phyloP scores from a whole-genome alignment of 2,888 invertebrate genomes.

The Plebejus melissa region DNA sequence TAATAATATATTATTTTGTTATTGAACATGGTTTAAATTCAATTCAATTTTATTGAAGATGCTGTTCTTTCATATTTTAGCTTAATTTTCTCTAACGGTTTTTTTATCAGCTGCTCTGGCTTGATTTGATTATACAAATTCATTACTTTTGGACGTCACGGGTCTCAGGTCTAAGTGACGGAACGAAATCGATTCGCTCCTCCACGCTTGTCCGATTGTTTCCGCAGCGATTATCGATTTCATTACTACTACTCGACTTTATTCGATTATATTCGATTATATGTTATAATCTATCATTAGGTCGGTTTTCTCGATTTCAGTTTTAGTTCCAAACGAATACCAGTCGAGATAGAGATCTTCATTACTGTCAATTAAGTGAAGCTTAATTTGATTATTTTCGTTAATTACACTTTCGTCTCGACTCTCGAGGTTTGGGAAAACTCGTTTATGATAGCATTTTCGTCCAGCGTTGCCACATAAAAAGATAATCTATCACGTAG shows the following conservation, averaged over 20 bases:
- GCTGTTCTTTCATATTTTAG: background rate
- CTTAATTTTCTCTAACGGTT: background rate
- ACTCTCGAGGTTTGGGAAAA: background rate
- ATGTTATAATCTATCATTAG: conserved; percentile 4
- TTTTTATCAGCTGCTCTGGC: background rate
- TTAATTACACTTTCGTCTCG: background rate
- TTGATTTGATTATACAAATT: conserved; percentile 32
- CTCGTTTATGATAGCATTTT: background rate
- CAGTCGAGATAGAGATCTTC: conserved; percentile 7
- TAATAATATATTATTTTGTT: background rate
- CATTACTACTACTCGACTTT: conserved; percentile 33
- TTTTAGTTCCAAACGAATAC: conserved; percentile 4
- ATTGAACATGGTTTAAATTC: background rate
- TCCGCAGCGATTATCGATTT: conserved; percentile 41
- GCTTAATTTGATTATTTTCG: background rate
- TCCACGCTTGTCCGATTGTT: conserved; percentile 45
- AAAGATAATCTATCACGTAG: conserved; percentile 41
- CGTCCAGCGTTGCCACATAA: conserved; percentile 9
- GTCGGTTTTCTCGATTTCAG: background rate
- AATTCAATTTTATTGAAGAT: too few relatives aligned
- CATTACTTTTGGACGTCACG: conserved; percentile 40
- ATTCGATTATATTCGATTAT: background rate
- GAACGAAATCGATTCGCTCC: conserved; percentile 48
- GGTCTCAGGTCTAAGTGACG: conserved; percentile 40
- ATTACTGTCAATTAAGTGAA: conserved; percentile 1